Evolutionary conservation across 92 coral and sea anemone genomes (phyloP).

Genomic region (Umimayanthus kanabou): DNA sequence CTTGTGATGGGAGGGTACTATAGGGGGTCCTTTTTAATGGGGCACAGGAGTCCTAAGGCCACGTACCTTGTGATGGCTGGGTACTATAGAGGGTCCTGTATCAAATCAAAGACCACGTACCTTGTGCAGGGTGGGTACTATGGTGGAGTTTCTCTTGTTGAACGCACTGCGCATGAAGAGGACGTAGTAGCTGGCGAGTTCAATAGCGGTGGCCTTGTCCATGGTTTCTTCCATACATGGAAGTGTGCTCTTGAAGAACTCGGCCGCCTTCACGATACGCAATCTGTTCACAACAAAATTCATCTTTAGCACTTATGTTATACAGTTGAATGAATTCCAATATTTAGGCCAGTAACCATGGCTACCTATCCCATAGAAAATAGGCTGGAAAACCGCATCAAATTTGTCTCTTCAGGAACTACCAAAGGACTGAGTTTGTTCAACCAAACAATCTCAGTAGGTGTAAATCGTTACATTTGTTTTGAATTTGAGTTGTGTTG

Average conservation of each 20-base stretch:
- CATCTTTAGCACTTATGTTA: not conserved
- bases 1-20: not conserved
- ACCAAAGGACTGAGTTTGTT: too few relatives aligned
- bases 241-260: slow-evolving; percentile 72
- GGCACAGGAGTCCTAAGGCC: not conserved
- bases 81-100: slow-evolving; percentile 22
- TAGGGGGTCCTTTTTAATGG: not conserved
- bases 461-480: too few relatives aligned
- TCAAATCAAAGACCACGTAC: slow-evolving; percentile 15
- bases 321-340: too few relatives aligned
- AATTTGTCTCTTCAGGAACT: too few relatives aligned
- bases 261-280: slow-evolving; percentile 87
- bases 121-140: slow-evolving; percentile 72
- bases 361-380: too few relatives aligned
- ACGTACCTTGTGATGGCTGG: slow-evolving; percentile 67
- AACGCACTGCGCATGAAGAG: slow-evolving; percentile 76
- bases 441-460: too few relatives aligned
- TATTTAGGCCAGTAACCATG: too few relatives aligned
- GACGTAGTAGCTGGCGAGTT: slow-evolving; percentile 68
- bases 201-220: slow-evolving; percentile 89
- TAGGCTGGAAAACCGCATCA: too few relatives aligned
- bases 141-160: slow-evolving; percentile 54
- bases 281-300: slow-evolving; percentile 45
- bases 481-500: too few relatives aligned
- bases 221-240: slow-evolving; percentile 83